Evolutionary conservation across 2,113 vertebrate genomes (phyloP), one percentile per base, ranked within the genome.

Genomic region (Scophthalmus maximus): DNA sequence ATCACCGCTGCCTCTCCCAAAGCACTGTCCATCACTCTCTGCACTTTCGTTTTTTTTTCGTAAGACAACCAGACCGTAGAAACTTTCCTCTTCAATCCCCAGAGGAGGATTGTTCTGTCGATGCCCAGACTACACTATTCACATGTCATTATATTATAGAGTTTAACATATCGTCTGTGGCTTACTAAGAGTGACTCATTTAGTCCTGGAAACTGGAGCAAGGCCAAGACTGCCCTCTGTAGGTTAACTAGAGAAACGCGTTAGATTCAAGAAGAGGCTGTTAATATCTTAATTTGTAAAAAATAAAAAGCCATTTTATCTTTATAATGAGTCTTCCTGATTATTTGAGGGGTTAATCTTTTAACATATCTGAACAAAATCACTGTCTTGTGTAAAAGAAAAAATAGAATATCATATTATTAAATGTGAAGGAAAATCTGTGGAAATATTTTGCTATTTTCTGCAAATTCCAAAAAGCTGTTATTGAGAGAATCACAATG

Each of bases 171-270:
- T 76, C 73, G 25, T 63, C 20, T 66, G n/a, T 70, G 73, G 47
- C 83, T 84, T 70, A 69, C 58, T 17, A 36, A 58, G 4, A 62
- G 34, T 69, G 78, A 88, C 65, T 81, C 53, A 83, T 60, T 71
- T 36, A 15, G n/a, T 71, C 70, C 73, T 64, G 51, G 68, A 72
- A 55, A 25, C 10, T 36, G 14, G 34, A 34, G 14, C 36, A 29
- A 85, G 55, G 34, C 29, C 75, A 80, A 84, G 47, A 57, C 73
- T 83, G 89, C 84, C 89, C 83, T 78, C 87, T 90, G 56, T 74
- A 69, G 92, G 86, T 59, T 8, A 32, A 55, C 40, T 18, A 11
- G 30, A 72, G 46, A 2, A 69, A 64, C 42, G n/a, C n/a, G n/a
- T n/a, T n/a, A n/a, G n/a, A n/a, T n/a, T n/a, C n/a, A n/a, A n/a